Base-by-base conservation (phyloP, 1,140 invertebrate species). In the Gyrodactylus salaris region DNA sequence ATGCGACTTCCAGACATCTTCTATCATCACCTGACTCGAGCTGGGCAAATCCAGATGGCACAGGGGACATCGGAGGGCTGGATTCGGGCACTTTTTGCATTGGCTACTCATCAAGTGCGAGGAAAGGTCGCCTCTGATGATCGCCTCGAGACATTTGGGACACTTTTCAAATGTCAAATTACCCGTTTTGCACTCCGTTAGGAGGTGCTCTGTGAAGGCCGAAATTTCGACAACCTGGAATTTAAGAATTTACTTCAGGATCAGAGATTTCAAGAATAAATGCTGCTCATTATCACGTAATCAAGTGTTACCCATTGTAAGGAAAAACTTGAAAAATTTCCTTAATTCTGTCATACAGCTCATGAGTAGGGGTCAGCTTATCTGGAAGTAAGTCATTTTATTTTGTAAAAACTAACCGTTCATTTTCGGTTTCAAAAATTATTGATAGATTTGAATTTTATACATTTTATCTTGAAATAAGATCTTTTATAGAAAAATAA, bases 201-300 rank as follows among this genome's bases (percentile, higher is more conserved):
- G 78, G 25, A 90, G 81, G 82, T 92, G 89, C 73, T 86, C 83
- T 76, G 87, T 88, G 20, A 90, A 82, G 20, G 85, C 85, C 19
- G 88, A 84, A 68, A 91, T 87, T 81, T 92, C 89, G 0, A 92
- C 85, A 27, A 90, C 88, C 80, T 80, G 74, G 19, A 76, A 72
- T 7, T 54, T 54, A 54, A 54, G n/a, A 54, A 54, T 54, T 54
- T n/a, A 54, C n/a, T n/a, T 54, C 7, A 54, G n/a, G 7, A 16
- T 54, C 34, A 16, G 34, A 54, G 7, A 16, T 54, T 54, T 54
- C n/a, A 16, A 16, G 34, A 54, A 54, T 54, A 16, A 54, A 16
- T 54, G 7, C n/a, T 54, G 34, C 7, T 16, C 34, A 16, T 7
- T 16, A 16, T 54, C n/a, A 7, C 7, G 7, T 54, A 54, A 54